A percentile compares a stretch with the other conserved stretches of the same genome.
phyloP scores from a whole-genome alignment of 2,888 invertebrate genomes.

The Micoletzkya japonica region DNA sequence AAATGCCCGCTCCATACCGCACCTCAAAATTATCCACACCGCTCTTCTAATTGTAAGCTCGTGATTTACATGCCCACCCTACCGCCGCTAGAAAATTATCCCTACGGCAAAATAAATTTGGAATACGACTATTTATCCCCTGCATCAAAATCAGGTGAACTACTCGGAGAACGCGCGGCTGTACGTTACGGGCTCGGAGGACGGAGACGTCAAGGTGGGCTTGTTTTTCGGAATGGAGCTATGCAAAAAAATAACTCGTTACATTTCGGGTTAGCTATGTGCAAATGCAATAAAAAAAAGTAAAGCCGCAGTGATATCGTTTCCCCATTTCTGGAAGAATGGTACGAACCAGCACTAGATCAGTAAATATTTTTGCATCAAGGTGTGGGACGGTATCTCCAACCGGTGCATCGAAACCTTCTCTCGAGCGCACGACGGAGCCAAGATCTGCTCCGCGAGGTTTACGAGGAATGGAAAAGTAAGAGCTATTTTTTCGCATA shows the following conservation, averaged over 20 bases:
- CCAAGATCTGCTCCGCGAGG: constrained; percentile 87
- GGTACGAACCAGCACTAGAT: not conserved
- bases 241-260: not conserved
- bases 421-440: constrained; percentile 87
- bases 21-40: too few relatives aligned
- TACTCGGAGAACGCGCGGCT: constrained; percentile 76
- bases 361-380: not conserved
- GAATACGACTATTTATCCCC: too few relatives aligned
- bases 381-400: constrained; percentile 89
- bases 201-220: constrained; percentile 84
- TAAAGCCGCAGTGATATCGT: not conserved
- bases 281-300: not conserved
- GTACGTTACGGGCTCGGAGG: constrained; percentile 85
- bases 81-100: too few relatives aligned
- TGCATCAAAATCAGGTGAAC: constrained; percentile 66
- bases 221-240: not conserved
- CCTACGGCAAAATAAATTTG: too few relatives aligned
- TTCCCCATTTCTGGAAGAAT: not conserved
- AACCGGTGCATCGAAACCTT: constrained; percentile 90
- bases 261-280: too few relatives aligned
- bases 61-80: too few relatives aligned
- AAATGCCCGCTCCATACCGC: too few relatives aligned
- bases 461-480: constrained; percentile 96
- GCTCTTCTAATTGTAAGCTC: too few relatives aligned
- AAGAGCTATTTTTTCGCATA: not conserved